These are phyloP conservation scores for Halocynthia roretzi DNA, from an alignment of 23 tunicate species.

Conservation along the genomic window DNA sequence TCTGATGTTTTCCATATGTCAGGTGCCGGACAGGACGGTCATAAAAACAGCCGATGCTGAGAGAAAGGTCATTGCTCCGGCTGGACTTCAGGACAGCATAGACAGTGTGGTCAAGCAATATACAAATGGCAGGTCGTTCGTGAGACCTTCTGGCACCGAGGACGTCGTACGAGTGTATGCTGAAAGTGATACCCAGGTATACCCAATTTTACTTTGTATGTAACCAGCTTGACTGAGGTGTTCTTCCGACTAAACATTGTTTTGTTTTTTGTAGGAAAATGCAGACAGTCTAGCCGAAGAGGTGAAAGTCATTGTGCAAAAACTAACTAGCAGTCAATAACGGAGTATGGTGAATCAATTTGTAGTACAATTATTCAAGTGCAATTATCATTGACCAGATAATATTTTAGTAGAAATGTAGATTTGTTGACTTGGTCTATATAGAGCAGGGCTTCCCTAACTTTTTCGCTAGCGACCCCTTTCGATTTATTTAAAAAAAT, in stretches of 20 bases:
- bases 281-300: constrained; percentile 64
- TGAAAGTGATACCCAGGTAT: constrained; percentile 89
- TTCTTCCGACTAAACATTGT: neutral
- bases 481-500: no score
- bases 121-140: constrained; percentile 75
- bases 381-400: no score
- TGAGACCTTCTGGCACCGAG: constrained; percentile 95
- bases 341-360: neutral
- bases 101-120: constrained; percentile 45
- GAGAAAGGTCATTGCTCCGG: constrained; percentile 43
- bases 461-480: no score
- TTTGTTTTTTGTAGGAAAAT: constrained; percentile 47
- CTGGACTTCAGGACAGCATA: constrained; percentile 61
- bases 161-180: constrained; percentile 98
- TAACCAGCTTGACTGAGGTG: neutral
- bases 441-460: no score
- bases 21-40: constrained; percentile 79
- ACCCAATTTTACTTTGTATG: neutral
- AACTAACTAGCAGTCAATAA: constrained; percentile 34
- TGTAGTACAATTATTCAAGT: no score
- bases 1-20: neutral
- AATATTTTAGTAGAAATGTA: no score
- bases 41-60: constrained; percentile 80
- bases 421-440: no score
- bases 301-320: constrained; percentile 47